Conservation (phyloP, 2,888 invertebrate species). For the Stictocephala bisonia region DNA sequence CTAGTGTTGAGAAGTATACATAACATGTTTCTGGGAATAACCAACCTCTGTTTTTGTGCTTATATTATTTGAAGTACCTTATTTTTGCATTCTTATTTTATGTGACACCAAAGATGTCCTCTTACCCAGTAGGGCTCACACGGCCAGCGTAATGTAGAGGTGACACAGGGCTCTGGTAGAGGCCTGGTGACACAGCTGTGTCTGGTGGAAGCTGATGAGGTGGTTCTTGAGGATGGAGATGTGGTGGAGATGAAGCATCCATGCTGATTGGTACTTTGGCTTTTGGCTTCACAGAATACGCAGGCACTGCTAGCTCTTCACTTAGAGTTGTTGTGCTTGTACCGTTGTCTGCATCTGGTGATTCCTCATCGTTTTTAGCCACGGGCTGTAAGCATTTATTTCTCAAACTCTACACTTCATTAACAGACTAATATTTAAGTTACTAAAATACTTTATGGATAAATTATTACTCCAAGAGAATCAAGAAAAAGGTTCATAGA, state of each 20-base stretch:
- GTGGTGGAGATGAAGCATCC: conserved; percentile 65
- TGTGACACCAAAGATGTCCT: too few species aligned
- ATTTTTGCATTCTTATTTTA: too few species aligned
- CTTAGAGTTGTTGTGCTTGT: conserved; percentile 52
- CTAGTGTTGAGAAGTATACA: too few species aligned
- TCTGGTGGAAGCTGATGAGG: conserved; percentile 29
- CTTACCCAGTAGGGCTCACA: conserved; percentile 47
- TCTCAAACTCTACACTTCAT: too few species aligned
- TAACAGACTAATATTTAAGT: too few species aligned
- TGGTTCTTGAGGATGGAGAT: conserved; percentile 23
- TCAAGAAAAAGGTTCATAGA: too few species aligned
- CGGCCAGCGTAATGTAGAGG: conserved; percentile 65
- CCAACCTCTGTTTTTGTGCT: too few species aligned
- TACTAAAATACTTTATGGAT: too few species aligned
- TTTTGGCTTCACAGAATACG: neutral
- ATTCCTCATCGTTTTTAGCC: conserved; percentile 72
- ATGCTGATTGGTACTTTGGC: neutral
- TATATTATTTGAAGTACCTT: too few species aligned
- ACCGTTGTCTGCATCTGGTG: conserved; percentile 64
- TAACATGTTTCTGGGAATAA: too few species aligned
- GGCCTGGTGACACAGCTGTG: conserved; percentile 59
- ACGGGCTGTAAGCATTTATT: conserved; percentile 69
- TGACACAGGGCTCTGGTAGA: conserved; percentile 67
- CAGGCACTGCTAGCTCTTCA: conserved; percentile 47
- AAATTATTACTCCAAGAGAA: too few species aligned